Evolutionary conservation across 1,140 invertebrate genomes (phyloP).

Genomic region (Mylabris phalerata): DNA sequence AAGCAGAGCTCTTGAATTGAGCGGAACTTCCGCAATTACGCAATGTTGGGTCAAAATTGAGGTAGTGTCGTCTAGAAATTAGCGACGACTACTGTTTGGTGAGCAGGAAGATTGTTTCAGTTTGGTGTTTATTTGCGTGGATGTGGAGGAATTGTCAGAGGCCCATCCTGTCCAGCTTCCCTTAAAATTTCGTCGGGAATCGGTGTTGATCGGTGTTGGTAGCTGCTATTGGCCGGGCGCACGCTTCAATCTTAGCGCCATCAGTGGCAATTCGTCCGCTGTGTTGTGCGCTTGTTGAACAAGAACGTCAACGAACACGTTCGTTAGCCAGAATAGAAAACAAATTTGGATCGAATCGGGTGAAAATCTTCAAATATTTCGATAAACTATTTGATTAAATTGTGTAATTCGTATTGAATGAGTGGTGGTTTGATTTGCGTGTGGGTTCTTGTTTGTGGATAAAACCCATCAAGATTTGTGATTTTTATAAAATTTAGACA

Average conservation of each 20-base stretch:
- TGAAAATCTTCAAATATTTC: too few species aligned
- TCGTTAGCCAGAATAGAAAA: background rate
- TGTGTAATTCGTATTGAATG: too few species aligned
- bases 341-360: too few species aligned
- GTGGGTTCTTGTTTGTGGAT: background rate
- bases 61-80: too few species aligned
- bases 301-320: background rate
- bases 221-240: slow-evolving; percentile 25
- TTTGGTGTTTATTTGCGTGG: slow-evolving; percentile 1
- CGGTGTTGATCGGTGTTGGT: slow-evolving; percentile 13
- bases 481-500: background rate
- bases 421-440: background rate
- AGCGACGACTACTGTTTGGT: background rate
- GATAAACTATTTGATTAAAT: too few species aligned
- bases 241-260: slow-evolving; percentile 25
- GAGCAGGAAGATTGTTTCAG: background rate
- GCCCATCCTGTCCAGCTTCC: background rate
- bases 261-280: slow-evolving; percentile 24
- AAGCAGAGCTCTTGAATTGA: too few species aligned
- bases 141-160: background rate
- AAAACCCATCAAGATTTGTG: too few species aligned
- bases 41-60: too few species aligned
- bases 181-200: slow-evolving; percentile 19
- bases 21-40: too few species aligned
- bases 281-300: slow-evolving; percentile 11